phyloP scores from a whole-genome alignment of 2,888 invertebrate species.

The Trachelus iudaicus region DNA sequence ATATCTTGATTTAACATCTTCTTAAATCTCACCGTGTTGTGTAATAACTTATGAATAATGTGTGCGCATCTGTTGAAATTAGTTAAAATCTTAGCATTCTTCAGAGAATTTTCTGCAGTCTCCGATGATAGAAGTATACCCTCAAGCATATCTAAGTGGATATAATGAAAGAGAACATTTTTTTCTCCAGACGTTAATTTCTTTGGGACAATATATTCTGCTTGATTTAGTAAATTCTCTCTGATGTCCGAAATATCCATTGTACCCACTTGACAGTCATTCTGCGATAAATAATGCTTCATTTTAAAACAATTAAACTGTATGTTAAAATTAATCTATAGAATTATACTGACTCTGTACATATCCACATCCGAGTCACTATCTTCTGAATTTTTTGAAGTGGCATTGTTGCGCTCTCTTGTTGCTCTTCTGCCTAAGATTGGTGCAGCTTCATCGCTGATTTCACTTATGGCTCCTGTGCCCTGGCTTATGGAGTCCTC shows the following conservation, averaged over 20 bases:
- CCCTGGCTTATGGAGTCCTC: slow-evolving; percentile 79
- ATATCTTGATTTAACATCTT: slow-evolving; percentile 69
- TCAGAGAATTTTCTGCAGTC: slow-evolving; percentile 61
- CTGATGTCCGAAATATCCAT: slow-evolving; percentile 78
- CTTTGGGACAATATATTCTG: slow-evolving; percentile 72
- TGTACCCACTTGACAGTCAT: slow-evolving; percentile 74
- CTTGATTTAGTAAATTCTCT: slow-evolving; percentile 78
- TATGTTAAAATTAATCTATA: background rate
- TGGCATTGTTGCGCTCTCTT: slow-evolving; percentile 68
- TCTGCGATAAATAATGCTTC: slow-evolving; percentile 65
- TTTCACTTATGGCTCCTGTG: slow-evolving; percentile 70
- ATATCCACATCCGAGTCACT: slow-evolving; percentile 83
- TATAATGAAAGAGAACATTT: slow-evolving; percentile 81
- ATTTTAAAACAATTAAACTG: background rate
- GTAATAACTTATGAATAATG: slow-evolving; percentile 78
- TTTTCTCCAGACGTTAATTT: slow-evolving; percentile 77
- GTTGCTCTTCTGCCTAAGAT: slow-evolving; percentile 75
- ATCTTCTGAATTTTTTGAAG: slow-evolving; percentile 72
- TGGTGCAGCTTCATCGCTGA: slow-evolving; percentile 73
- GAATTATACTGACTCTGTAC: slow-evolving; percentile 67
- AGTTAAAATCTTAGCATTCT: slow-evolving; percentile 72
- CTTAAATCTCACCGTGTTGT: slow-evolving; percentile 76
- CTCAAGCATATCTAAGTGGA: slow-evolving; percentile 77
- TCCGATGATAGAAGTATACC: slow-evolving; percentile 75
- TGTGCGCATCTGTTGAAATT: slow-evolving; percentile 80